A percentile compares a stretch with the other conserved stretches of the same genome.
phyloP scores from a whole-genome alignment of 2,888 invertebrate species.

The Thalpophila matura region DNA sequence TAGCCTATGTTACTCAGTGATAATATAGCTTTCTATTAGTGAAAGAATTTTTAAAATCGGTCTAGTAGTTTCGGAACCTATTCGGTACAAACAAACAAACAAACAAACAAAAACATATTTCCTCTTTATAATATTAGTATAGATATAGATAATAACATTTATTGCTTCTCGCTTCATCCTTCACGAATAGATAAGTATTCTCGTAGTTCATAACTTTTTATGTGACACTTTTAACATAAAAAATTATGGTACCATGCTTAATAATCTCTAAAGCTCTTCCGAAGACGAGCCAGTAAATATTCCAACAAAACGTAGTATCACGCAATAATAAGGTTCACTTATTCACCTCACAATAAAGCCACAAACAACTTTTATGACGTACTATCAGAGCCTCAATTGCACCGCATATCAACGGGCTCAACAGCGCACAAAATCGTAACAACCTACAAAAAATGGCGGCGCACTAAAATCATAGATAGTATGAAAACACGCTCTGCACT shows the following conservation, averaged over 20 bases:
- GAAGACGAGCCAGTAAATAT: background rate
- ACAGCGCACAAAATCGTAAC: constrained; percentile 57
- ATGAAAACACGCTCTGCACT: constrained; percentile 63
- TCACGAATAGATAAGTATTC: background rate
- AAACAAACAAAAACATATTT: too few species aligned
- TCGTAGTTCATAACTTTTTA: too few species aligned
- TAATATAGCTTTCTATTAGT: too few species aligned
- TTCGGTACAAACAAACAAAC: too few species aligned
- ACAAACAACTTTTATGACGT: constrained; percentile 30
- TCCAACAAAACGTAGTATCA: background rate
- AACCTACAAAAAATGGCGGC: constrained; percentile 50
- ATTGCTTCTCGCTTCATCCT: background rate
- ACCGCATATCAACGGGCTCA: constrained; percentile 46
- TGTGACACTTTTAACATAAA: background rate
- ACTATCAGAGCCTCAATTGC: constrained; percentile 45
- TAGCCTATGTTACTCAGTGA: too few species aligned
- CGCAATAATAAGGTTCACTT: constrained; percentile 7
- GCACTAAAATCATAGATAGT: constrained; percentile 66
- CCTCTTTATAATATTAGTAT: too few species aligned
- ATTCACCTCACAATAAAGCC: constrained; percentile 27
- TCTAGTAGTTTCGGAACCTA: too few species aligned
- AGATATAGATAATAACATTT: too few species aligned
- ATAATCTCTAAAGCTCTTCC: background rate
- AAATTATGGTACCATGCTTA: too few species aligned
- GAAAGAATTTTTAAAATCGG: too few species aligned